Percentiles rank a stretch among this genome's conserved stretches.
Conservation (phyloP, 37 sponge, comb jelly and placozoan species). For the Chondrosia reniformis region DNA sequence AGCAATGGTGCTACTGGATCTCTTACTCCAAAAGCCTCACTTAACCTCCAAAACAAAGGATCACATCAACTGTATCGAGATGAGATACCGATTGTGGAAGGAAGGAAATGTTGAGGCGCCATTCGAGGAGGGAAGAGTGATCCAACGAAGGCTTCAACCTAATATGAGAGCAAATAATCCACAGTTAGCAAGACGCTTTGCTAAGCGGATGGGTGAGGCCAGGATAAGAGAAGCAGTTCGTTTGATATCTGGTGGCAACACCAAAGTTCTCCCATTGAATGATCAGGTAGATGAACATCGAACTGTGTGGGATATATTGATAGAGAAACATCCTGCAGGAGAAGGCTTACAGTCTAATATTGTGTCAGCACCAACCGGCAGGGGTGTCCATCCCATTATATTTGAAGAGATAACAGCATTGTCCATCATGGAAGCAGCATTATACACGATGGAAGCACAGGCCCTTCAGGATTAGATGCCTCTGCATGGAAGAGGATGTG, state of each 20-base stretch:
- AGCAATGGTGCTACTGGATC: too few relatives aligned
- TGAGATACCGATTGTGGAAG: not conserved
- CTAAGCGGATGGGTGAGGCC: not conserved
- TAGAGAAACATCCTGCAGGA: not conserved
- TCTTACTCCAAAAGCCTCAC: too few relatives aligned
- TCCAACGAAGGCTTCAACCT: too few relatives aligned
- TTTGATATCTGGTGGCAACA: not conserved
- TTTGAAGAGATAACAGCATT: not conserved
- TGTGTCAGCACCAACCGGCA: not conserved
- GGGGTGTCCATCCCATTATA: not conserved
- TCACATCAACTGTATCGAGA: not conserved
- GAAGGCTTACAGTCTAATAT: not conserved
- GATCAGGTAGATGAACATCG: not conserved
- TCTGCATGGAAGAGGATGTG: not conserved
- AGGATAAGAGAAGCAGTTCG: not conserved
- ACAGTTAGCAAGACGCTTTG: too few relatives aligned
- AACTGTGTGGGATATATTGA: not conserved
- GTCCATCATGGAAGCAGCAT: constrained; percentile 6
- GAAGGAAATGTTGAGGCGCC: not conserved
- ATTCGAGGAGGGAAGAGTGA: not conserved
- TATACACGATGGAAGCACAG: not conserved
- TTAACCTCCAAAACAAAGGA: too few relatives aligned
- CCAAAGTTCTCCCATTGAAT: not conserved
- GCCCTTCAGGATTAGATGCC: not conserved
- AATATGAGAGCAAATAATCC: too few relatives aligned